Percentiles rank a stretch among this genome's conserved stretches.
Evolutionary conservation across 2,888 invertebrate genomes (phyloP).

Genomic region (Nasonia oneida): DNA sequence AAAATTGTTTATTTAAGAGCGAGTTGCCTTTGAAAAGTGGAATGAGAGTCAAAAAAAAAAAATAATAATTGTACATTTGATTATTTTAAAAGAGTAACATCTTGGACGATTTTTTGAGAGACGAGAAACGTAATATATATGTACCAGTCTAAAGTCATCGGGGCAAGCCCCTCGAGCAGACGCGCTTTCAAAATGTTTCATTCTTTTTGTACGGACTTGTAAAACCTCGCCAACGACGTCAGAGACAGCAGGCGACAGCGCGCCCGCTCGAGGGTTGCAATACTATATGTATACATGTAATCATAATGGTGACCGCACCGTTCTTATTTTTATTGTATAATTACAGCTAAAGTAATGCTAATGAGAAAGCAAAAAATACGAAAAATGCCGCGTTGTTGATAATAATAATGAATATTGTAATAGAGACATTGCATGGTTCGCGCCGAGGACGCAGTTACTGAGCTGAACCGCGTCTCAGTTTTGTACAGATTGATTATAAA

Average conservation of each 20-base stretch:
- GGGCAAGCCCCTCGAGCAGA: slow-evolving; percentile 38
- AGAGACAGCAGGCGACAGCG: not conserved
- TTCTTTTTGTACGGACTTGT: slow-evolving; percentile 50
- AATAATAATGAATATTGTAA: slow-evolving; percentile 23
- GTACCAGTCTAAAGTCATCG: not conserved
- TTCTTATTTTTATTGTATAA: slow-evolving; percentile 48
- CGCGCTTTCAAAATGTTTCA: slow-evolving; percentile 38
- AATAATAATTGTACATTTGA: slow-evolving; percentile 63
- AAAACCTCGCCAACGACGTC: not conserved
- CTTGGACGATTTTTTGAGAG: slow-evolving; percentile 4
- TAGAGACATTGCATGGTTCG: slow-evolving; percentile 8
- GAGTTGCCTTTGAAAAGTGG: slow-evolving; percentile 63
- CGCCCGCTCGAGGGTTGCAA: slow-evolving; percentile 45
- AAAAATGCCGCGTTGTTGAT: slow-evolving; percentile 31
- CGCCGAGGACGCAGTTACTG: not conserved
- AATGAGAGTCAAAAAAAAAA: slow-evolving; percentile 25
- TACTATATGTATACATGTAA: slow-evolving; percentile 24
- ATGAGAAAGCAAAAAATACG: not conserved
- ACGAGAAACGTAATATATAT: not conserved
- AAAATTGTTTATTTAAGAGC: slow-evolving; percentile 62
- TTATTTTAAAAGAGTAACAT: not conserved
- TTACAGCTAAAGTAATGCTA: slow-evolving; percentile 38
- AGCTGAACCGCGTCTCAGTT: slow-evolving; percentile 30
- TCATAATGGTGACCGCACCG: slow-evolving; percentile 1
- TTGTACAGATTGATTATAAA: slow-evolving; percentile 60